Conservation (phyloP, 2,888 invertebrate species). For the Frankliniella intonsa region DNA sequence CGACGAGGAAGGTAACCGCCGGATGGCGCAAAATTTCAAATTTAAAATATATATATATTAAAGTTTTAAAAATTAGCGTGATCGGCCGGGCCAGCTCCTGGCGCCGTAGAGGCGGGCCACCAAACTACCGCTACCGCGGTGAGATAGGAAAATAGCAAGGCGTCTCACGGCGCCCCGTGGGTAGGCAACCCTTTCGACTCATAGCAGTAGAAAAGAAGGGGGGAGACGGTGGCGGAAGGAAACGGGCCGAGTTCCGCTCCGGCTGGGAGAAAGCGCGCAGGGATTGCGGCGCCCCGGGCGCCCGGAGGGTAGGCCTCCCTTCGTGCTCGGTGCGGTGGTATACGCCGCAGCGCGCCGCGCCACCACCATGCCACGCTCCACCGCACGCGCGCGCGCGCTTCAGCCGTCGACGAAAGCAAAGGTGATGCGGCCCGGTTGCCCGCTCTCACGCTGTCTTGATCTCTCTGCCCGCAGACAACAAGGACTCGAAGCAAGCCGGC, state of each 20-base stretch:
- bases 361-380: background rate
- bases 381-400: background rate
- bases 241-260: too few species aligned
- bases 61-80: too few species aligned
- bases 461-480: background rate
- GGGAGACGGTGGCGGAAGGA: too few species aligned
- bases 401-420: too few species aligned
- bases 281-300: background rate
- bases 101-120: background rate
- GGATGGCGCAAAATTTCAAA: too few species aligned
- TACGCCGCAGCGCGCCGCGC: background rate
- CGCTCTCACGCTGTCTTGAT: too few species aligned
- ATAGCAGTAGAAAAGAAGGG: background rate
- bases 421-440: too few species aligned
- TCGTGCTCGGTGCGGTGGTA: background rate
- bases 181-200: background rate
- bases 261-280: too few species aligned
- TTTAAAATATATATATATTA: too few species aligned
- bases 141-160: background rate
- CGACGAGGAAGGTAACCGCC: background rate
- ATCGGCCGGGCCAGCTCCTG: background rate
- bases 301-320: background rate
- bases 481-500: background rate
- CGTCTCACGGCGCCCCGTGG: background rate
- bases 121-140: background rate